Evolutionary conservation across 2,113 vertebrate genomes (phyloP).

Genomic region (Pao palembangensis): DNA sequence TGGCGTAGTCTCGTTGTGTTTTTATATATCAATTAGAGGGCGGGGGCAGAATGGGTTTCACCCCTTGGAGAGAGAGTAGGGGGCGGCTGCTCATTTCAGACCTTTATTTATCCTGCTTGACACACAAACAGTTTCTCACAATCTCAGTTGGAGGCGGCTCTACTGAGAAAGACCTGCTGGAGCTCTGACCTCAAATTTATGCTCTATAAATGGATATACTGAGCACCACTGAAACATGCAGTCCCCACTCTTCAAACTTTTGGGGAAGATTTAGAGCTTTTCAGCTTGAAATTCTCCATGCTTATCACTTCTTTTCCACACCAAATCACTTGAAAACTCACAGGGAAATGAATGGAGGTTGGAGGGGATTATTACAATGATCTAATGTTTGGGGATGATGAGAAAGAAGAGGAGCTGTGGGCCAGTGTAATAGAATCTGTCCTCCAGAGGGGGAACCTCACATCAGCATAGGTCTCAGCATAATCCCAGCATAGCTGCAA

Average conservation of each 20-base stretch:
- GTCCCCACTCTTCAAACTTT: background rate
- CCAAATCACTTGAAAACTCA: background rate
- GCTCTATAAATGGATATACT: too few species aligned
- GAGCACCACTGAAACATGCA: too few species aligned
- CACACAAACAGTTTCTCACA: conserved; percentile 15
- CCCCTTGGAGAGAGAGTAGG: conserved; percentile 39
- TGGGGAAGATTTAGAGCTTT: background rate
- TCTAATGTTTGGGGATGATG: conserved; percentile 44
- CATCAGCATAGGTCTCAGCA: conserved; percentile 41
- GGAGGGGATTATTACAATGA: conserved; percentile 39
- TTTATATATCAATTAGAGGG: conserved; percentile 69
- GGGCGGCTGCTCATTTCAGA: conserved; percentile 28
- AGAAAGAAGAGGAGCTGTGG: background rate
- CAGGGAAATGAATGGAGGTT: conserved; percentile 16
- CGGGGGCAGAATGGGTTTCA: conserved; percentile 16
- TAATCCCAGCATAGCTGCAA: too few species aligned
- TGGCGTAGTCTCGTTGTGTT: conserved; percentile 48
- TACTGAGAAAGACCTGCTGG: background rate
- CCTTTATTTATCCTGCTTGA: conserved; percentile 51
- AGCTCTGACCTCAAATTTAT: too few species aligned
- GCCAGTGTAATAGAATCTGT: conserved; percentile 43
- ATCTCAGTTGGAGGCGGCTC: conserved; percentile 12
- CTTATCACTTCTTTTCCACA: background rate
- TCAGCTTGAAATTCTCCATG: background rate
- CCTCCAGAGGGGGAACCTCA: conserved; percentile 49